Conservation (phyloP, 2,113 vertebrate genomes). For the Trematomus loennbergii region DNA sequence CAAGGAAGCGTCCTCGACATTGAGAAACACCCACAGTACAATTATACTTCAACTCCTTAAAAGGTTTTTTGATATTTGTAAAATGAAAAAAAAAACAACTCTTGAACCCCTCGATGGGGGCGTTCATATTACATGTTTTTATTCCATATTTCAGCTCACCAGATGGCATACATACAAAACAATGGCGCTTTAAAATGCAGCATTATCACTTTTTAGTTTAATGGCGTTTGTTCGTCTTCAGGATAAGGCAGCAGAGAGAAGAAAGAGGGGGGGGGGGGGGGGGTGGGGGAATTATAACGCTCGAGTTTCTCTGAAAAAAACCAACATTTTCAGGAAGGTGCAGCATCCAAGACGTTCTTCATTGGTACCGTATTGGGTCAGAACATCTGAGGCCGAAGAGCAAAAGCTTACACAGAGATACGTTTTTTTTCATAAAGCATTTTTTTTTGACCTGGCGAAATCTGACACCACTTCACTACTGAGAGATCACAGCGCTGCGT, state of each 20-base stretch:
- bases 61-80: too few species aligned
- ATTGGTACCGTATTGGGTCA: constrained; percentile 73
- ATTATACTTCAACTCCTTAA: too few species aligned
- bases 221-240: constrained; percentile 71
- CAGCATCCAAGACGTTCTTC: constrained; percentile 59
- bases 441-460: constrained; percentile 35
- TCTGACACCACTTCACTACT: constrained; percentile 75
- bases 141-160: constrained; percentile 68
- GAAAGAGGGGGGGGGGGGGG: constrained; percentile 40
- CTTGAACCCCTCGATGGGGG: not conserved
- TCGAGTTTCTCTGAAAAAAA: constrained; percentile 51
- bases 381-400: constrained; percentile 50
- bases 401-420: constrained; percentile 51
- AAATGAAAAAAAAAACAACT: too few species aligned
- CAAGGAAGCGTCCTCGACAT: too few species aligned
- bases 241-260: constrained; percentile 10
- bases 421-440: constrained; percentile 18
- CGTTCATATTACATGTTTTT: constrained; percentile 75
- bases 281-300: constrained; percentile 31
- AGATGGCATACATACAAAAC: constrained; percentile 72
- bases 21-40: too few species aligned
- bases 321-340: constrained; percentile 13
- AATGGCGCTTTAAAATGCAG: constrained; percentile 75
- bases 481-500: constrained; percentile 47
- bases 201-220: constrained; percentile 72